Evolutionary conservation across 2,113 vertebrate species (phyloP), one percentile per base, ranked within the genome.

Genomic region (Lamprotornis superbus): DNA sequence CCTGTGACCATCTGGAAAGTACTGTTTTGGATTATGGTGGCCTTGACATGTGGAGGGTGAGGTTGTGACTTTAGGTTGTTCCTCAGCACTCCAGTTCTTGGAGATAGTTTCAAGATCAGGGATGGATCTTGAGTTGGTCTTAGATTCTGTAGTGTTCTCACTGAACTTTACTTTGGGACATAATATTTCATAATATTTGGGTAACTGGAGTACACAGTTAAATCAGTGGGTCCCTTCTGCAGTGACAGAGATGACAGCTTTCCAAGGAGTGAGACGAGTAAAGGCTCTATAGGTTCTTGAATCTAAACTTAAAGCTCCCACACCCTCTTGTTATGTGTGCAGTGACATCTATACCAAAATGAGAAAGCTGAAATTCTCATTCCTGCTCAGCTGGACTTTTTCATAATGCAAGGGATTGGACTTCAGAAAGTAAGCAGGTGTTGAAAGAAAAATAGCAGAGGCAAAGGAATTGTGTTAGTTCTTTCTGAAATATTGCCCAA

Each of bases 361-460:
- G 78, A 78, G 59, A 75, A 90, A 93, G 17, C 2, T 95, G 53
- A 67, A 69, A 53, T 89, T 89, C 46, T 73, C 11, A 13, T 92
- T 92, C 74, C 39, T 82, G 42, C 39, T 87, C 52, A 18, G 17
- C 33, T 79, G 42, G 18, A 28, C 44, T 90, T 85, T 80, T 91
- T 92, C 67, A 23, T 76, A 85, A 73, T 85, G 23, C 22, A 56
- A 86, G 67, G 70, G 55, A 59, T 79, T 89, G 40, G 49, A 81
- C 73, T 90, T 93, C 30, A 68, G 64, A 70, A 90, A 91, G 61
- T 64, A 88, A 94, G 40, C 68, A 90, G 75, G 28, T 84, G 53
- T 70, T 89, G 83, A 67, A 96, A 70, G 73, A 79, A 81, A 78
- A 94, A 75, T 78, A 91, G 64, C 46, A 63, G 69, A 94, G 83